phyloP scores from a whole-genome alignment of 2,113 vertebrate genomes.

The Lophotis ruficrista region DNA sequence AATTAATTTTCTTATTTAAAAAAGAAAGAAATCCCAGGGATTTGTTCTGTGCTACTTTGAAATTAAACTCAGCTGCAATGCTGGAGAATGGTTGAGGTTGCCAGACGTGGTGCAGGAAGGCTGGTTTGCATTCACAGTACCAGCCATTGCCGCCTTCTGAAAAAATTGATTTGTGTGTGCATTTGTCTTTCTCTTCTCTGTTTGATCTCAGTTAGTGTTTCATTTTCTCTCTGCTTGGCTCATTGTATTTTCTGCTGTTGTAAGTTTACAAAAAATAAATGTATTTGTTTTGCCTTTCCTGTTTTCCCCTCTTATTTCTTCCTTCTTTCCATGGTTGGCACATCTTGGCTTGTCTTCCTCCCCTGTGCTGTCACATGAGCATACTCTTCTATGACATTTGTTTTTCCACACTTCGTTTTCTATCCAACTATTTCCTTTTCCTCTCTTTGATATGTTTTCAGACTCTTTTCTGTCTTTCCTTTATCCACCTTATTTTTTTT shows the following conservation, averaged over 20 bases:
- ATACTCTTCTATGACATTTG: not conserved
- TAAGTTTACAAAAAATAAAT: not conserved
- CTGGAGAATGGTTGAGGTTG: not conserved
- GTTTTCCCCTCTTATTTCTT: not conserved
- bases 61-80: not conserved
- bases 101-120: not conserved
- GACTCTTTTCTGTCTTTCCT: not conserved
- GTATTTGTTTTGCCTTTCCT: not conserved
- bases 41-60: not conserved
- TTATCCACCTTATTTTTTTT: not conserved
- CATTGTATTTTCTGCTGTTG: not conserved
- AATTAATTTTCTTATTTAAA: not conserved
- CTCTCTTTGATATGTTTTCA: not conserved
- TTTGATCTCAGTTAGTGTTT: not conserved
- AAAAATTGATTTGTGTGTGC: rapidly evolving
- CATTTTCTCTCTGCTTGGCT: not conserved
- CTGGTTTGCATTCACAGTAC: not conserved
- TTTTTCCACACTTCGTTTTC: not conserved
- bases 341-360: not conserved
- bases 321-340: not conserved
- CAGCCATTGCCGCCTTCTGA: not conserved
- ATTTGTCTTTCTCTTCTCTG: not conserved
- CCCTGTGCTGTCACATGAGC: not conserved
- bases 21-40: not conserved
- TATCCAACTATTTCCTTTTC: not conserved